Conservation (phyloP, 2,888 invertebrate species). For the Melanargia galathea region DNA sequence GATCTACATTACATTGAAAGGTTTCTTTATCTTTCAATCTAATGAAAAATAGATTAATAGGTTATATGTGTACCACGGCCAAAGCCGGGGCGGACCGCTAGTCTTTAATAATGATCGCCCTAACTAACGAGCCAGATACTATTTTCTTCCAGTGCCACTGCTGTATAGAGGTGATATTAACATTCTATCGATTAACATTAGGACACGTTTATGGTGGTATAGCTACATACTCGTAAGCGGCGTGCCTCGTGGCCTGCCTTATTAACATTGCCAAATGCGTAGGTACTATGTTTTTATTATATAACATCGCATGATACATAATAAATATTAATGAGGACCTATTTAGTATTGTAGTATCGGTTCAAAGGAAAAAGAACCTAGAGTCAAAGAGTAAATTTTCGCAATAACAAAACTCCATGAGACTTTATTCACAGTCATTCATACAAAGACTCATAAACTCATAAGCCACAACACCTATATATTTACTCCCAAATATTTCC, state of each 20-base stretch:
- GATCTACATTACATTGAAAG: too few species aligned
- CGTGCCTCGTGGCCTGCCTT: neutral
- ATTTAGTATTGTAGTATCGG: neutral
- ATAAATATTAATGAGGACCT: slow-evolving; percentile 1
- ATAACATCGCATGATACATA: slow-evolving; percentile 5
- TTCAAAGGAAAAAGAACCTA: neutral
- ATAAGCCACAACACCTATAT: too few species aligned
- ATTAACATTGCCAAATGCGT: slow-evolving; percentile 11
- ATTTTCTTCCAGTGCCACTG: neutral
- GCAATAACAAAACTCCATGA: too few species aligned
- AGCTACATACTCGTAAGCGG: too few species aligned
- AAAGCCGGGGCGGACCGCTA: too few species aligned
- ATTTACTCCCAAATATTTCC: too few species aligned
- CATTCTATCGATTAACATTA: neutral
- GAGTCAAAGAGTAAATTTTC: neutral
- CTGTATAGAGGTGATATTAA: neutral
- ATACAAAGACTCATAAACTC: too few species aligned
- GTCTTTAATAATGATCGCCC: neutral
- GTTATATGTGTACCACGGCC: too few species aligned
- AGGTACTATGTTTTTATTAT: slow-evolving; percentile 6
- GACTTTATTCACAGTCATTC: too few species aligned
- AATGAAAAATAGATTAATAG: too few species aligned
- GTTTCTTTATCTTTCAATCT: too few species aligned
- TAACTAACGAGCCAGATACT: neutral
- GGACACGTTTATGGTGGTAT: neutral